Evolutionary conservation across 1,140 invertebrate genomes (phyloP).

Genomic region (Brachionus sp.): DNA sequence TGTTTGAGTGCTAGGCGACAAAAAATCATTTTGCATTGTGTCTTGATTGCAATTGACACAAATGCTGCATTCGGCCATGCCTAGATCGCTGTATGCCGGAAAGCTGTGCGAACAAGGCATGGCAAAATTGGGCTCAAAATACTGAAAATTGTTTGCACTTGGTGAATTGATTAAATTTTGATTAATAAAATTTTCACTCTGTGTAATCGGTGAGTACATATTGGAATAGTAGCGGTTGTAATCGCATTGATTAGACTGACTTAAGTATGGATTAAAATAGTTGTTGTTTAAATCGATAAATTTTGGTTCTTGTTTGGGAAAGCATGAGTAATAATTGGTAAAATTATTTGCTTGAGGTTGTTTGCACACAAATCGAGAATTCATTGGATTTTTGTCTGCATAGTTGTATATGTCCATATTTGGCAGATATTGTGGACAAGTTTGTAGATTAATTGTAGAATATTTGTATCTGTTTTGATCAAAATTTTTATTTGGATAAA

Average conservation of each 20-base stretch:
- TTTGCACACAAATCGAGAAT: background rate
- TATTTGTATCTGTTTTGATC: slow-evolving; percentile 6
- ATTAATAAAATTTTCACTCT: background rate
- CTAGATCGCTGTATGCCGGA: background rate
- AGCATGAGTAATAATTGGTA: background rate
- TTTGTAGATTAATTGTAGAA: background rate
- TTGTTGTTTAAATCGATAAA: slow-evolving; percentile 16
- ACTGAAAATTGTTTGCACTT: background rate
- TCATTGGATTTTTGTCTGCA: background rate
- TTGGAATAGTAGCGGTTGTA: background rate
- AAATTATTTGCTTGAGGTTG: background rate
- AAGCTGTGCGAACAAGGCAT: background rate
- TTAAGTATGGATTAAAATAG: background rate
- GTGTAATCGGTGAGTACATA: background rate
- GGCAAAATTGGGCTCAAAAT: background rate
- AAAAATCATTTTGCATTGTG: background rate
- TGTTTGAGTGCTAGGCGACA: background rate
- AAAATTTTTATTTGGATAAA: background rate
- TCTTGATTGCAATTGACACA: background rate
- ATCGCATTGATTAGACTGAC: background rate
- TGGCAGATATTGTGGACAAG: background rate
- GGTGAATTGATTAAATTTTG: background rate
- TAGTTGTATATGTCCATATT: background rate
- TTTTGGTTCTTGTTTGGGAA: slow-evolving; percentile 2
- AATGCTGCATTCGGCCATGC: background rate